phyloP scores from a whole-genome alignment of 2,888 invertebrate genomes.

The Hypsopygia costalis region DNA sequence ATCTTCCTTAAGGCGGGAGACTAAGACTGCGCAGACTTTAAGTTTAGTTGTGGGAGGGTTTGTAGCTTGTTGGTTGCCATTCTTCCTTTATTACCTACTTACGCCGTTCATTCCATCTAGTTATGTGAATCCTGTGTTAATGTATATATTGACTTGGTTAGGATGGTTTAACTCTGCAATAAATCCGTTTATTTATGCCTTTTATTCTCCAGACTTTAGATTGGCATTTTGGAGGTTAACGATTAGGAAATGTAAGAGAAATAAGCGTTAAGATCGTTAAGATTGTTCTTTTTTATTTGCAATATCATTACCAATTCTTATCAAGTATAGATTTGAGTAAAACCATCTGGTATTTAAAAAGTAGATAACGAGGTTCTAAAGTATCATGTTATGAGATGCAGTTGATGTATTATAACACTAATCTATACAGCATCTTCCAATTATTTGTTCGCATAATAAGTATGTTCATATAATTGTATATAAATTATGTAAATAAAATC shows the following conservation, averaged over 20 bases:
- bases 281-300: too few relatives aligned
- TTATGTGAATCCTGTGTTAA: constrained; percentile 82
- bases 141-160: constrained; percentile 91
- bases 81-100: constrained; percentile 90
- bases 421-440: too few relatives aligned
- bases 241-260: constrained; percentile 82
- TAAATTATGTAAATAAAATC: too few relatives aligned
- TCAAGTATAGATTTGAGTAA: too few relatives aligned
- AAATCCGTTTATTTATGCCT: constrained; percentile 95
- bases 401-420: too few relatives aligned
- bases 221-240: constrained; percentile 93
- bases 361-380: too few relatives aligned
- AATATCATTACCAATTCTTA: too few relatives aligned
- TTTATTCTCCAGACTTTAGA: constrained; percentile 93
- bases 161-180: constrained; percentile 95
- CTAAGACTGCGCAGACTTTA: constrained; percentile 92
- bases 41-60: constrained; percentile 94
- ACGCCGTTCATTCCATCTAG: constrained; percentile 87
- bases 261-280: constrained; percentile 36
- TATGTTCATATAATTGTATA: too few relatives aligned
- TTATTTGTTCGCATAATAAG: too few relatives aligned
- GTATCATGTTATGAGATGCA: too few relatives aligned
- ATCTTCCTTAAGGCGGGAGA: constrained; percentile 87
- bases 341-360: too few relatives aligned
- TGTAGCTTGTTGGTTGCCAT: constrained; percentile 93